A percentile compares a stretch with the other conserved stretches of the same genome.
These are phyloP conservation scores for Halcyon badia DNA, from an alignment of 2,797 vertebrate genomes.

Conservation along the genomic window DNA sequence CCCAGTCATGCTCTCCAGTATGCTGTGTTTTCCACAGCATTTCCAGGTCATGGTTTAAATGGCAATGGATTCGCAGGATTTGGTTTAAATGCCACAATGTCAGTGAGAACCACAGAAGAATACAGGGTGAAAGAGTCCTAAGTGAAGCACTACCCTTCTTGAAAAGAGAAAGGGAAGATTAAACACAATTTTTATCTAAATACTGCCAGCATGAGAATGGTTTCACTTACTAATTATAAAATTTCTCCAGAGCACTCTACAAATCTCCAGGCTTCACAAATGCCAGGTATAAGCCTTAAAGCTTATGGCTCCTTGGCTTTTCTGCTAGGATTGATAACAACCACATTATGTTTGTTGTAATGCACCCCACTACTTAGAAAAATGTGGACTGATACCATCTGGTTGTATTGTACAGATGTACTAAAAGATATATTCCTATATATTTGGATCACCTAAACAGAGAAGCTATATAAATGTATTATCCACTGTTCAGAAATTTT, in stretches of 20 bases:
- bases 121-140: background rate
- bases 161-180: background rate
- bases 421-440: background rate
- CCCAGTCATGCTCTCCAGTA: background rate
- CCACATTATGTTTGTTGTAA: rapidly evolving
- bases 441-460: background rate
- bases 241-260: background rate
- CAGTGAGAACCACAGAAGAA: background rate
- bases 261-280: background rate
- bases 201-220: background rate
- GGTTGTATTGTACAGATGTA: background rate
- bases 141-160: background rate
- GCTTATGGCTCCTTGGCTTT: background rate
- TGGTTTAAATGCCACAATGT: background rate
- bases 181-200: background rate
- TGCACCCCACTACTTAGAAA: background rate
- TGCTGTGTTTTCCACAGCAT: background rate
- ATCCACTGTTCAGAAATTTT: background rate
- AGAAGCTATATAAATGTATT: background rate
- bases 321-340: background rate
- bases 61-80: background rate
- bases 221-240: background rate
- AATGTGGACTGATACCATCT: background rate
- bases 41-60: background rate
- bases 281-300: background rate